Evolutionary conservation across 2,113 vertebrate genomes (phyloP).

Genomic region (Poicephalus meyeri): DNA sequence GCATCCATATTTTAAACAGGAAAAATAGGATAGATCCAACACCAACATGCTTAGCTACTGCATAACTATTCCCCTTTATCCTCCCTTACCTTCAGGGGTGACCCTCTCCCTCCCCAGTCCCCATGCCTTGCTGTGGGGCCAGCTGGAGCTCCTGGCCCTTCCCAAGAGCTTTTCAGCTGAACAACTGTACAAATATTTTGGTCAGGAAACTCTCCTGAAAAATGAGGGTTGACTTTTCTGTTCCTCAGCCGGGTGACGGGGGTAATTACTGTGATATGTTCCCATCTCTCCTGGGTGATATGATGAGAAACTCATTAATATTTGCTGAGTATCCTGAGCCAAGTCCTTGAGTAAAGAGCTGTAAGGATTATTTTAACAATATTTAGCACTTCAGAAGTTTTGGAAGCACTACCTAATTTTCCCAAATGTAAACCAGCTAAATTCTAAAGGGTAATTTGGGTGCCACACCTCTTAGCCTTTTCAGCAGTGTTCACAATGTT

Average conservation of each 20-base stretch:
- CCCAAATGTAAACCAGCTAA: conserved; percentile 15
- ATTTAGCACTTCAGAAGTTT: conserved; percentile 53
- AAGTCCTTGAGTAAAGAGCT: conserved; percentile 31
- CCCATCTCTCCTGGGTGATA: conserved; percentile 7
- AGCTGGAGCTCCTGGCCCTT: neutral
- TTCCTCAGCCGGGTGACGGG: neutral
- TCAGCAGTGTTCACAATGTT: neutral
- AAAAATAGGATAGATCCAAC: neutral
- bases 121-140: neutral
- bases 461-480: conserved; percentile 7
- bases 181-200: conserved; percentile 3
- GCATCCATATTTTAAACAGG: neutral
- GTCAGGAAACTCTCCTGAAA: neutral
- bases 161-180: neutral
- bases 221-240: conserved; percentile 23
- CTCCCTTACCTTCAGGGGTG: neutral
- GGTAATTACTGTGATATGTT: conserved; percentile 25
- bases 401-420: neutral
- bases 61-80: neutral
- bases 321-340: conserved; percentile 17
- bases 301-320: conserved; percentile 47
- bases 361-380: conserved; percentile 34
- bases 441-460: neutral
- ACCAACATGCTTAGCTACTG: neutral
- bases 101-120: neutral